Base-by-base conservation (phyloP, 2,113 vertebrate genomes). In the Anser cygnoides region DNA sequence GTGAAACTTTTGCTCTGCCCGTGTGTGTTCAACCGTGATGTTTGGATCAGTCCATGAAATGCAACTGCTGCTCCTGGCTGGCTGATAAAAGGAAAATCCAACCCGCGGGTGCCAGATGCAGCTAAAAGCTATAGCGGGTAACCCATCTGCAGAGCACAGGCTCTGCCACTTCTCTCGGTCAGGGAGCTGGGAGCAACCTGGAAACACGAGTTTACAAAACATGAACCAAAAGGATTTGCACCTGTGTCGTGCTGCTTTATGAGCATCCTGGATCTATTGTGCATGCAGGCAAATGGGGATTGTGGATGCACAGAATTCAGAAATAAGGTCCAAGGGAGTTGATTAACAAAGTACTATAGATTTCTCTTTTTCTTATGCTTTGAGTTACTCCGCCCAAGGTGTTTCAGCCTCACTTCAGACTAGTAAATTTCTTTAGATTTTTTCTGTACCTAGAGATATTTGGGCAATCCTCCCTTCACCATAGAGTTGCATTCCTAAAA, bases 141-240 rank as follows among this genome's bases (percentile, higher is more conserved):
- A 63, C 46, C 61, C 84, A 77, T 89, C 79, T 92, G 93, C 81
- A 54, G 63, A 71, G 79, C 43, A 20, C 61, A 52, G 84, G 73
- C 87, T 46, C 8, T 1, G 22, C n/a, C 4, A 2, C n/a, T 63
- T 9, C 80, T 35, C 79, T 43, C 2, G 3, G 39, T n/a, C 43
- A 1, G 5, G 75, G 72, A 68, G 66, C 31, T 10, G 28, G 67
- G 76, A 84, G 58, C 44, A 76, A 66, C 62, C 61, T 63, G 50
- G 35, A 22, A 75, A n/a, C 41, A 25, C 16, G 31, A 79, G n/a
- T 57, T 75, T 33, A 41, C 83, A 62, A 58, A 90, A 21, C 9
- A 49, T 21, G 12, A 50, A 50, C 31, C 70, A 58, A 35, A 66
- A 22, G 58, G 66, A 10, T 22, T 29, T 82, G 73, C 44, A 59